phyloP scores from a whole-genome alignment of 2,888 invertebrate genomes.

The Vannuccia rotundouncinata region DNA sequence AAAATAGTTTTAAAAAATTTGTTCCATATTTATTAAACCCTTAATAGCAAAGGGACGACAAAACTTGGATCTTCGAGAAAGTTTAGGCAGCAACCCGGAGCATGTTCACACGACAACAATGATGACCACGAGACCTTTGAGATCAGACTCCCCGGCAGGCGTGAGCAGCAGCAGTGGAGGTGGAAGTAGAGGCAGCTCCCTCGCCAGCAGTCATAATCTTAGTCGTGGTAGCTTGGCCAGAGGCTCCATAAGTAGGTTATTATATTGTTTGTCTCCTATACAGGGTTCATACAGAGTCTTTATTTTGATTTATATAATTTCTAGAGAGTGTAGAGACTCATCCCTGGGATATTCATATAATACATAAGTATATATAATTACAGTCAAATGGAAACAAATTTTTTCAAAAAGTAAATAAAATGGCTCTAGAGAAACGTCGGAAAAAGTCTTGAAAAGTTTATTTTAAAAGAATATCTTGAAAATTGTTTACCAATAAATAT shows the following conservation, averaged over 20 bases:
- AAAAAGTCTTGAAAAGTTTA: background rate
- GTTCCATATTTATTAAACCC: no score
- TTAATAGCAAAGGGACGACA: constrained; percentile 27
- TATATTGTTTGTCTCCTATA: background rate
- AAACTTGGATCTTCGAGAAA: constrained; percentile 32
- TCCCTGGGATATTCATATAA: no score
- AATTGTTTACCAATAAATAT: no score
- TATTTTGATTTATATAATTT: no score
- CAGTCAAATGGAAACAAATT: no score
- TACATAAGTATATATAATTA: no score
- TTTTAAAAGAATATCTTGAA: no score
- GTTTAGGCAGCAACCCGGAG: background rate
- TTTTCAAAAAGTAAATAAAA: no score
- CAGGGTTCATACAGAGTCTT: background rate
- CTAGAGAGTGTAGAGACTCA: no score
- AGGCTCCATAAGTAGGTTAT: background rate
- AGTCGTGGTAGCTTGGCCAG: background rate
- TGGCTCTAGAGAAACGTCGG: no score
- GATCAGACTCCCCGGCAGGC: background rate
- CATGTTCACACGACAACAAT: constrained; percentile 6
- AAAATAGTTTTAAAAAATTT: no score
- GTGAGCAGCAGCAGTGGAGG: background rate
- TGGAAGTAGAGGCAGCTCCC: background rate
- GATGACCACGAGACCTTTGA: background rate
- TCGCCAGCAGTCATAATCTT: background rate